Base-by-base conservation (phyloP, 2,797 vertebrate species). In the Eutrigla gurnardus region DNA sequence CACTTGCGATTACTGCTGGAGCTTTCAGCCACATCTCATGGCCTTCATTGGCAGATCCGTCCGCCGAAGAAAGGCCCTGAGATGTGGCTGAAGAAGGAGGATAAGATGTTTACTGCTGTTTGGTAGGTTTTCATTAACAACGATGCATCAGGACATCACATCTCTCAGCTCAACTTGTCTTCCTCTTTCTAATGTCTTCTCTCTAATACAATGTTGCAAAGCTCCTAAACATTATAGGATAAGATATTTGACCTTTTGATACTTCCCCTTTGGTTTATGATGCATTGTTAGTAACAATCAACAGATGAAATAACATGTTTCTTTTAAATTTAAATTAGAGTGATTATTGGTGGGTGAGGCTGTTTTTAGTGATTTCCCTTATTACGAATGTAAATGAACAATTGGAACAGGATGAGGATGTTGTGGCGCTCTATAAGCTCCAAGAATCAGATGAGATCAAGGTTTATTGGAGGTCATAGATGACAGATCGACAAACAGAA, bases 401-500 rank as follows among this genome's bases (percentile, higher is more conserved):
- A 25, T 25, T 64, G 4, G 13, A 60, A 33, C 35, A 66, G 55
- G n/a, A 42, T 2, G 3, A 8, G 11, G 15, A 35, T 49, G 2
- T n/a, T 50, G 9, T n/a, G 4, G n/a, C 32, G 0, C 6, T 40
- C 17, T 25, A 9, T 45, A 43, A 9, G 67, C 45, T 11, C 39
- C 9, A 66, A n/a, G n/a, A 46, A 36, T 49, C 14, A 62, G 52
- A 63, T 63, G 15, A 70, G 25, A 43, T 40, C n/a, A 25, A 17
- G 47, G 18, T 15, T 46, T 42, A 42, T 39, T 65, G 32, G 25
- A 61, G 69, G 32, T 54, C 60, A 67, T 1, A 73, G 59, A 53
- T 75, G 64, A 60, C 13, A 76, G 36, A 50, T 33, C 63, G 76
- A 75, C 47, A 71, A 70, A 75, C 47, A 60, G 17, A 25, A 57